These are phyloP conservation scores for Lepidurus packardi DNA, from an alignment of 1,140 invertebrate genomes.

Conservation along the genomic window DNA sequence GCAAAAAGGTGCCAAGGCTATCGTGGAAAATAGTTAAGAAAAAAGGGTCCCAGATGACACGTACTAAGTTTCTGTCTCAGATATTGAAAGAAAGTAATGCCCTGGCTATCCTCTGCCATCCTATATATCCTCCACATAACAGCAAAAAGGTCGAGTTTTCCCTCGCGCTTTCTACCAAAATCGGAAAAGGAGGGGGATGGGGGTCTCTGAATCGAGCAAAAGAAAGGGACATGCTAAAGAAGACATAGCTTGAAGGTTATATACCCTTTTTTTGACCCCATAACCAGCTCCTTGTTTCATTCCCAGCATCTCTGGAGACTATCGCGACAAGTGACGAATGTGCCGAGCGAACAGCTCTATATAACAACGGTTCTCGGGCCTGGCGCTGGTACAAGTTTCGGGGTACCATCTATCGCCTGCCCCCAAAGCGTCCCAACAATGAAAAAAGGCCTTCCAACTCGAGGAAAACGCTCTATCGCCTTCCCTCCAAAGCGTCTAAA, in stretches of 20 bases:
- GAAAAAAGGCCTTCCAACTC: too few relatives aligned
- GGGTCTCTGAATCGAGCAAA: too few relatives aligned
- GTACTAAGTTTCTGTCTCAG: slow-evolving; percentile 18
- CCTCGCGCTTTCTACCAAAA: too few relatives aligned
- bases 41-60: background rate
- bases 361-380: background rate
- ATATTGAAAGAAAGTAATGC: slow-evolving; percentile 20
- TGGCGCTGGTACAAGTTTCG: background rate
- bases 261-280: background rate
- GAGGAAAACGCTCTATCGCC: too few relatives aligned
- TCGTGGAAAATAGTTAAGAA: background rate
- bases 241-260: background rate
- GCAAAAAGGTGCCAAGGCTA: background rate
- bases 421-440: background rate
- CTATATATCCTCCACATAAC: background rate
- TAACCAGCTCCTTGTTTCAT: background rate
- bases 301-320: background rate
- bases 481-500: too few relatives aligned
- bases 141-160: background rate
- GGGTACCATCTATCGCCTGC: background rate
- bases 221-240: background rate
- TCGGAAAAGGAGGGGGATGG: too few relatives aligned
- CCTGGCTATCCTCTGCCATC: background rate
- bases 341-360: slow-evolving; percentile 1
- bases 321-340: slow-evolving; percentile 12